Conservation (phyloP, 2,113 vertebrate species). For the Odontesthes bonariensis region DNA sequence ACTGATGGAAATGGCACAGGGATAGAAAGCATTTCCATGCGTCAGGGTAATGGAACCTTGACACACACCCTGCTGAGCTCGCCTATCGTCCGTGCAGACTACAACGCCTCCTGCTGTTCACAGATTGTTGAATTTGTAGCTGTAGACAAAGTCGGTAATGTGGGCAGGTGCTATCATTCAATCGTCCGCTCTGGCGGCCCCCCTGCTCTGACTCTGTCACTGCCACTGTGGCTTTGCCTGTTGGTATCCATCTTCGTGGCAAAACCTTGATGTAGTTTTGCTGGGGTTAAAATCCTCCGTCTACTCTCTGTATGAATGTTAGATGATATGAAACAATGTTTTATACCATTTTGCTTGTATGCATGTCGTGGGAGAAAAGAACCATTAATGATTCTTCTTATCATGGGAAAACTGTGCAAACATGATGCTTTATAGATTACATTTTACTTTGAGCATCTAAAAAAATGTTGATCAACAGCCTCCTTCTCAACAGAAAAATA, state of each 20-base stretch:
- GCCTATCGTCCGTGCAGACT: conserved; percentile 36
- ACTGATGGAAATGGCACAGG: conserved; percentile 75
- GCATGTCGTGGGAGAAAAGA: too few relatives aligned
- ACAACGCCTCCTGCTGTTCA: conserved; percentile 78
- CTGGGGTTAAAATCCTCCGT: too few relatives aligned
- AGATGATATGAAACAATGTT: too few relatives aligned
- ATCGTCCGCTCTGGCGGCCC: conserved; percentile 50
- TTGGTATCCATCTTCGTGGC: conserved; percentile 38
- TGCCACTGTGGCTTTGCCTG: conserved; percentile 68
- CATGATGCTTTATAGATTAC: too few relatives aligned
- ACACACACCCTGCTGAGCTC: background rate
- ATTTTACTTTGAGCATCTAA: too few relatives aligned
- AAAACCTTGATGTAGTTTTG: conserved; percentile 8
- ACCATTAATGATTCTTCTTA: too few relatives aligned
- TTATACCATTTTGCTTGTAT: too few relatives aligned
- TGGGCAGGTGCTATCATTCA: conserved; percentile 75
- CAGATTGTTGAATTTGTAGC: conserved; percentile 69
- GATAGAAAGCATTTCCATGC: conserved; percentile 52
- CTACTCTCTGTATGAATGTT: too few relatives aligned
- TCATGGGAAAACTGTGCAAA: too few relatives aligned
- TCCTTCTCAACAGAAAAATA: too few relatives aligned
- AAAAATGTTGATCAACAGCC: too few relatives aligned
- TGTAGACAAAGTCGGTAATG: conserved; percentile 78
- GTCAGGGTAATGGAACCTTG: conserved; percentile 65
- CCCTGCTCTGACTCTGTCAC: conserved; percentile 33